Percentiles rank a stretch among this genome's conserved stretches.
Conservation (phyloP, 2,888 invertebrate genomes). For the Portevinia maculata region DNA sequence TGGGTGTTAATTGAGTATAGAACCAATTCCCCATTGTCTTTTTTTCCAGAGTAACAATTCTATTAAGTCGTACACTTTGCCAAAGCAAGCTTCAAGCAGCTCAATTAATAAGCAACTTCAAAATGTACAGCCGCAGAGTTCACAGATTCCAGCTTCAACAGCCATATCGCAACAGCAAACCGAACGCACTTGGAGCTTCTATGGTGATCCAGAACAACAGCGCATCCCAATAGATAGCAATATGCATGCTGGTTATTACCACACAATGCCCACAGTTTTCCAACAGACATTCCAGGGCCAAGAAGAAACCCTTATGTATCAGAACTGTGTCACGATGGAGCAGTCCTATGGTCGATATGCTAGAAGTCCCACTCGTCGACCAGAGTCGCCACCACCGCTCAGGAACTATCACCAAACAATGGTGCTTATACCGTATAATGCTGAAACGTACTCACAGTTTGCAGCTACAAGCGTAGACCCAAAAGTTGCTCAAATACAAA, state of each 20-base stretch:
- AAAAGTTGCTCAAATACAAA: slow-evolving; percentile 80
- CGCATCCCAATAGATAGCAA: slow-evolving; percentile 79
- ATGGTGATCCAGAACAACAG: slow-evolving; percentile 80
- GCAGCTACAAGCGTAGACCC: slow-evolving; percentile 80
- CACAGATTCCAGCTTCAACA: slow-evolving; percentile 77
- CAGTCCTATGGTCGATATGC: slow-evolving; percentile 82
- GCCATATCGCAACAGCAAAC: slow-evolving; percentile 81
- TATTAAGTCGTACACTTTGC: slow-evolving; percentile 80
- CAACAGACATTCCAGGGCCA: slow-evolving; percentile 82
- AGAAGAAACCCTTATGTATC: slow-evolving; percentile 81
- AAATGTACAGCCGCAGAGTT: slow-evolving; percentile 79
- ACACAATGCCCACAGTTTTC: slow-evolving; percentile 81
- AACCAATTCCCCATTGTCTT: background rate
- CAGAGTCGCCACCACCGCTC: slow-evolving; percentile 89
- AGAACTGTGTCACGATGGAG: slow-evolving; percentile 81
- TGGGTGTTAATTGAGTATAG: background rate
- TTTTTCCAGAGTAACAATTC: slow-evolving; percentile 73
- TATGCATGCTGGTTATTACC: slow-evolving; percentile 80
- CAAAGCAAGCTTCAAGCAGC: slow-evolving; percentile 78
- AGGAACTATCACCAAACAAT: slow-evolving; percentile 88
- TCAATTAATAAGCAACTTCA: slow-evolving; percentile 78
- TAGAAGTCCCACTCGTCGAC: slow-evolving; percentile 83
- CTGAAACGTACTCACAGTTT: slow-evolving; percentile 82
- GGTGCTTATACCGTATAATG: slow-evolving; percentile 87
- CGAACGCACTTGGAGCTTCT: slow-evolving; percentile 82